Conservation (phyloP, 1,140 invertebrate species). For the Pollicipes pollicipes region DNA sequence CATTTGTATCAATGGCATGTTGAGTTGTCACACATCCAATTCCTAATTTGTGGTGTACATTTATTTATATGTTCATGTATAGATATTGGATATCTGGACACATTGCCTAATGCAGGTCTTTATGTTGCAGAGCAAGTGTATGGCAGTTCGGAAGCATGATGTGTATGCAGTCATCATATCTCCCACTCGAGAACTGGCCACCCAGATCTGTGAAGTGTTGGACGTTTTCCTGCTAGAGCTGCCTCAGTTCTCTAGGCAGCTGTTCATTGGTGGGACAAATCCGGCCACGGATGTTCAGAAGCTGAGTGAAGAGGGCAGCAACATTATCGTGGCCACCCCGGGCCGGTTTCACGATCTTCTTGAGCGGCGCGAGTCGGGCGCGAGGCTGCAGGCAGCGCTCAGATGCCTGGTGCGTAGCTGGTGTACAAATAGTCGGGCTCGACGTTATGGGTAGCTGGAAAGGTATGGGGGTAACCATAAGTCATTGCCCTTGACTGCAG, state of each 20-base stretch:
- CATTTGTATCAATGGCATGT: too few relatives aligned
- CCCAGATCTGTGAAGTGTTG: slow-evolving; percentile 67
- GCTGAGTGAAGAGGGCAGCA: slow-evolving; percentile 48
- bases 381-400: slow-evolving; percentile 43
- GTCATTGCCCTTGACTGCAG: too few relatives aligned
- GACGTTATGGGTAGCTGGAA: too few relatives aligned
- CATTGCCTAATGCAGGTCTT: too few relatives aligned
- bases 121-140: slow-evolving; percentile 25
- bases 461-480: too few relatives aligned
- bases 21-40: too few relatives aligned
- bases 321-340: slow-evolving; percentile 81
- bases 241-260: slow-evolving; percentile 25
- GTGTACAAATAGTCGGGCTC: too few relatives aligned
- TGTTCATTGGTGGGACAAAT: slow-evolving; percentile 63
- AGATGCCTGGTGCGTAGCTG: slow-evolving; percentile 46
- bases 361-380: slow-evolving; percentile 33
- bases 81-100: too few relatives aligned
- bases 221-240: slow-evolving; percentile 35
- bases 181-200: slow-evolving; percentile 79
- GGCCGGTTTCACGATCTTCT: slow-evolving; percentile 80
- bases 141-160: slow-evolving; percentile 53
- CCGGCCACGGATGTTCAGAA: slow-evolving; percentile 48
- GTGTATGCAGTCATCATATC: slow-evolving; percentile 76
- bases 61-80: too few relatives aligned
- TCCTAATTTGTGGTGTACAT: slow-evolving; percentile 5